These are phyloP conservation scores for Fregetta grallaria DNA, from an alignment of 2,113 vertebrate species.

Conservation along the genomic window DNA sequence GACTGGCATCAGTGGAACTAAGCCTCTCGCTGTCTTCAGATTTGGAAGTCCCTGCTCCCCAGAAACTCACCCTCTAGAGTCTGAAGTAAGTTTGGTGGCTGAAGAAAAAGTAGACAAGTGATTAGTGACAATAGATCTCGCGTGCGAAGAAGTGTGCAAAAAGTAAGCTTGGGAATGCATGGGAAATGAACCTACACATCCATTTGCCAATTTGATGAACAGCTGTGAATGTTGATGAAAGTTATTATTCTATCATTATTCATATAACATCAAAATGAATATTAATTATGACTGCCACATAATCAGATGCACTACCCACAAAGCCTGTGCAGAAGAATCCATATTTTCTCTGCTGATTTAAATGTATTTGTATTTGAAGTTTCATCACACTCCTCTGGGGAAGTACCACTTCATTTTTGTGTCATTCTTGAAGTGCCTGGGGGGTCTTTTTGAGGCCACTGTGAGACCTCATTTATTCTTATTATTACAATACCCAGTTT, in stretches of 20 bases:
- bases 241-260: neutral
- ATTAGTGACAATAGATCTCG: neutral
- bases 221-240: neutral
- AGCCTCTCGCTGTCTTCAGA: neutral
- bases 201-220: neutral
- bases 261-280: neutral
- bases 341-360: neutral
- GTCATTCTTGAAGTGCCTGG: neutral
- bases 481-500: neutral
- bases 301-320: neutral
- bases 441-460: neutral
- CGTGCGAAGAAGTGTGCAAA: neutral
- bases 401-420: neutral
- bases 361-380: constrained; percentile 1
- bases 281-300: neutral
- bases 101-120: neutral
- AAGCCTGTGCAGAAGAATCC: neutral
- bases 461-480: neutral
- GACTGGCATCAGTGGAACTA: neutral
- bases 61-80: neutral
- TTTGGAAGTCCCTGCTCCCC: neutral
- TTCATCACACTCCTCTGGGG: neutral
- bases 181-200: neutral
- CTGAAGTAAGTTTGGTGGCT: neutral
- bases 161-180: neutral